Evolutionary conservation across 2,797 vertebrate species (phyloP).

Genomic region (Sebastes baramenuke): DNA sequence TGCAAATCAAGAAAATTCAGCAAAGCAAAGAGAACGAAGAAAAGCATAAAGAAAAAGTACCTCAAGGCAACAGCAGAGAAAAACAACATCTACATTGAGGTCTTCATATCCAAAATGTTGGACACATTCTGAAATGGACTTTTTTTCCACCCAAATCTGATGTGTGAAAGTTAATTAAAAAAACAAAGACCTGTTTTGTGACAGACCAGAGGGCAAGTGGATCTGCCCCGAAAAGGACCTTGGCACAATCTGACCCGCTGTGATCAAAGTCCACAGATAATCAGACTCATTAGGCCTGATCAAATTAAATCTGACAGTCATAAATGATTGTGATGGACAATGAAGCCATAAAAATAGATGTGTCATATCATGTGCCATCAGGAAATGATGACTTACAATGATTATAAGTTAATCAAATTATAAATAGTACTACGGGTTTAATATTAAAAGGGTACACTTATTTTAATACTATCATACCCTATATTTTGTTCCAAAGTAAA

Average conservation of each 20-base stretch:
- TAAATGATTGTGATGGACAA: conserved; percentile 29
- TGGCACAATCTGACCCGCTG: background rate
- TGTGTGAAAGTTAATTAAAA: background rate
- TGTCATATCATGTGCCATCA: conserved; percentile 9
- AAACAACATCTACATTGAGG: background rate
- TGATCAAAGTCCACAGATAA: conserved; percentile 16
- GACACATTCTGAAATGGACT: background rate
- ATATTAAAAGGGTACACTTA: background rate
- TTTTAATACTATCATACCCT: background rate
- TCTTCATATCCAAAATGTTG: background rate
- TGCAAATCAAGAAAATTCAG: conserved; percentile 10
- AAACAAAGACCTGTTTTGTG: background rate
- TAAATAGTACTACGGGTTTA: background rate
- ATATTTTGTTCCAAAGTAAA: background rate
- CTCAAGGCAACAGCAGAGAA: background rate
- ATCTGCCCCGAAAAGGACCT: background rate
- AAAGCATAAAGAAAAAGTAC: conserved; percentile 70
- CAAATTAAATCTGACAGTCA: conserved; percentile 32
- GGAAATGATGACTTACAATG: background rate
- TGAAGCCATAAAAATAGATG: conserved; percentile 37
- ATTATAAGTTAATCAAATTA: background rate
- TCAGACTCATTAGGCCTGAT: conserved; percentile 15
- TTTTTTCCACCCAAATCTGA: background rate
- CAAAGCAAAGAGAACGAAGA: conserved; percentile 5
- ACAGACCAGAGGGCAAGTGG: background rate